Percentiles rank a stretch among this genome's conserved stretches.
Evolutionary conservation across 2,888 invertebrate genomes (phyloP).

Genomic region (Aplocera efformata): DNA sequence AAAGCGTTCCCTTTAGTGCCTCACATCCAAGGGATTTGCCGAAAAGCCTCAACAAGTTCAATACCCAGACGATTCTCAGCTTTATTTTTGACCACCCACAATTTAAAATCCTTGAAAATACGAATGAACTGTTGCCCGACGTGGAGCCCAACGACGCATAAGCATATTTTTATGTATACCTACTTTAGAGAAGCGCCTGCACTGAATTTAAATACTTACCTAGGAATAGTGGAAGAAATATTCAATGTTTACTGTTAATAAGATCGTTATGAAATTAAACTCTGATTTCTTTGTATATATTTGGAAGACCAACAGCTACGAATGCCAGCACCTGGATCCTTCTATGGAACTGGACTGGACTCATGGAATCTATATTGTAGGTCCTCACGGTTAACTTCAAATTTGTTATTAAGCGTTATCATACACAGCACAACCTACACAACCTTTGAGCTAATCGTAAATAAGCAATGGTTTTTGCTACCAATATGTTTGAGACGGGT

Average conservation of each 20-base stretch:
- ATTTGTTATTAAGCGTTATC: no score
- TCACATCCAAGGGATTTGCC: conserved; percentile 40
- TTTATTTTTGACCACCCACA: conserved; percentile 11
- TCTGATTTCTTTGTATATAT: no score
- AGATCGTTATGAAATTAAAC: no score
- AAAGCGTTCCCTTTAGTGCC: conserved; percentile 38
- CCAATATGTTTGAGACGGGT: no score
- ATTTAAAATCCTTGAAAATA: conserved; percentile 4
- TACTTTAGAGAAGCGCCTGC: conserved; percentile 51
- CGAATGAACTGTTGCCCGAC: conserved; percentile 14
- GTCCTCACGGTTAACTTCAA: no score
- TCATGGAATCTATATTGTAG: no score
- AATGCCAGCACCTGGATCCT: no score
- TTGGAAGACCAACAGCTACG: no score
- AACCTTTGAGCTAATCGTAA: no score
- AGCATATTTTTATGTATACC: conserved; percentile 51
- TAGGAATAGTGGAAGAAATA: conserved; percentile 49
- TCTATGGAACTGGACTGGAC: no score
- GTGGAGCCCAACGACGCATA: conserved; percentile 41
- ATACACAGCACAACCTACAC: no score
- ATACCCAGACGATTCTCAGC: conserved; percentile 25
- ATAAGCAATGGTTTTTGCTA: no score
- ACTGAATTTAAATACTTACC: conserved; percentile 55
- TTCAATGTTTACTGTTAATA: conserved; percentile 47
- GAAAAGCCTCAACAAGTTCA: conserved; percentile 31